A percentile compares a stretch with the other conserved stretches of the same genome.
Evolutionary conservation across 2,888 invertebrate genomes (phyloP).

Genomic region (Leucophenga montana): DNA sequence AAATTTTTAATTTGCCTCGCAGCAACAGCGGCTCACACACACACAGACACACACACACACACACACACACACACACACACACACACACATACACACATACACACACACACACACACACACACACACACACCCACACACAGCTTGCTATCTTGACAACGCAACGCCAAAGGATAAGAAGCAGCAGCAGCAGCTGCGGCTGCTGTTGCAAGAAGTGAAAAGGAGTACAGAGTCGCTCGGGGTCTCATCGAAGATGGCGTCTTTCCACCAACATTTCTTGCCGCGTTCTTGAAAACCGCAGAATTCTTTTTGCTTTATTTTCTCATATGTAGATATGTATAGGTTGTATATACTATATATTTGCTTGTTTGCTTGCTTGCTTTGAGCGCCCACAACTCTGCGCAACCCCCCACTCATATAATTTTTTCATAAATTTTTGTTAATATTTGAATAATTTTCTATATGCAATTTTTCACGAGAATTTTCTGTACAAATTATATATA

Average conservation of each 20-base stretch:
- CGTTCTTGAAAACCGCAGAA: slow-evolving; percentile 32
- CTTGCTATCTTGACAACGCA: slow-evolving; percentile 53
- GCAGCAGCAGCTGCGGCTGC: slow-evolving; percentile 13
- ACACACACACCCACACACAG: slow-evolving; percentile 29
- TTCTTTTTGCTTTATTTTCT: slow-evolving; percentile 37
- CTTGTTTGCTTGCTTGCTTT: slow-evolving; percentile 7
- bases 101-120: slow-evolving; percentile 34
- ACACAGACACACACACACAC: slow-evolving; percentile 32
- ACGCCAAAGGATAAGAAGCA: slow-evolving; percentile 8
- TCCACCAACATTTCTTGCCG: background rate
- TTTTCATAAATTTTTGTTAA: slow-evolving; percentile 25
- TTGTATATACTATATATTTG: slow-evolving; percentile 15
- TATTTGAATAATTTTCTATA: slow-evolving; percentile 36
- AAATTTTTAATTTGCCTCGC: slow-evolving; percentile 67
- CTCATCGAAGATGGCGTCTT: too few relatives aligned
- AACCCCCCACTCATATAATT: background rate
- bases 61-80: slow-evolving; percentile 22
- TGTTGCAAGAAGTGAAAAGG: background rate
- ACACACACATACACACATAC: slow-evolving; percentile 36
- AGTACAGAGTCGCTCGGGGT: background rate
- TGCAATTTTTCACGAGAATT: slow-evolving; percentile 25
- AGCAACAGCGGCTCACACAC: slow-evolving; percentile 45
- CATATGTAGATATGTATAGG: too few relatives aligned
- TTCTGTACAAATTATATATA: slow-evolving; percentile 23
- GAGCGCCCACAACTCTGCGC: background rate